Conservation (phyloP, 2,888 invertebrate genomes). For the Drosophila setosimentum region DNA sequence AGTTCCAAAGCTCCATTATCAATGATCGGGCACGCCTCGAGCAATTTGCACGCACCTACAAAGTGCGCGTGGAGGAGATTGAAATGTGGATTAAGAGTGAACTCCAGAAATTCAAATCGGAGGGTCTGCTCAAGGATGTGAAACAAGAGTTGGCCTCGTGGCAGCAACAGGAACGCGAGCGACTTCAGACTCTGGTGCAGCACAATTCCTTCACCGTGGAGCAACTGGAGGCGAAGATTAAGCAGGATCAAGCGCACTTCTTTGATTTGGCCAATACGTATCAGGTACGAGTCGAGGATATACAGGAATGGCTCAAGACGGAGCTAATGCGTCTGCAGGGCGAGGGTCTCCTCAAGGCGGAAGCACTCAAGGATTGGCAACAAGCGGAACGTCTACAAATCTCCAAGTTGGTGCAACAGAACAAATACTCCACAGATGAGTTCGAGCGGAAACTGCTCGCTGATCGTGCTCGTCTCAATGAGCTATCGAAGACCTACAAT, state of each 20-base stretch:
- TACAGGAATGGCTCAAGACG: slow-evolving; percentile 83
- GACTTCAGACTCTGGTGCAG: slow-evolving; percentile 76
- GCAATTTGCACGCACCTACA: slow-evolving; percentile 79
- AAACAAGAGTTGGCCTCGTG: slow-evolving; percentile 80
- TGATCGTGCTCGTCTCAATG: slow-evolving; percentile 79
- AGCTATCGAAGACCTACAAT: slow-evolving; percentile 81
- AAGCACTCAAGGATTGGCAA: slow-evolving; percentile 83
- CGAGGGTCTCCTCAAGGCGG: slow-evolving; percentile 81
- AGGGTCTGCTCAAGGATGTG: slow-evolving; percentile 82
- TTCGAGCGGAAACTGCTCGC: slow-evolving; percentile 78
- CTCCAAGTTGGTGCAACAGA: slow-evolving; percentile 76
- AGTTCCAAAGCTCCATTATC: slow-evolving; percentile 81
- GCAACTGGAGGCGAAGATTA: slow-evolving; percentile 81
- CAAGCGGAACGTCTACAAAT: slow-evolving; percentile 78
- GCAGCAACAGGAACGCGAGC: slow-evolving; percentile 83
- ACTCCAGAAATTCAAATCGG: slow-evolving; percentile 78
- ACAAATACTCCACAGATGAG: slow-evolving; percentile 82
- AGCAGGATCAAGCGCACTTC: slow-evolving; percentile 80
- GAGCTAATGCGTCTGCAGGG: slow-evolving; percentile 79
- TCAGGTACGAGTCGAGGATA: slow-evolving; percentile 80
- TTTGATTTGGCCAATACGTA: slow-evolving; percentile 80
- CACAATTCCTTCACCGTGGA: slow-evolving; percentile 81
- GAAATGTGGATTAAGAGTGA: slow-evolving; percentile 83
- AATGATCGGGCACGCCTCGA: slow-evolving; percentile 81
- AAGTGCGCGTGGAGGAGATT: slow-evolving; percentile 82